Percentiles rank a stretch among this genome's conserved stretches.
Conservation (phyloP, 2,113 vertebrate genomes). For the Heterotilapia buettikoferi region DNA sequence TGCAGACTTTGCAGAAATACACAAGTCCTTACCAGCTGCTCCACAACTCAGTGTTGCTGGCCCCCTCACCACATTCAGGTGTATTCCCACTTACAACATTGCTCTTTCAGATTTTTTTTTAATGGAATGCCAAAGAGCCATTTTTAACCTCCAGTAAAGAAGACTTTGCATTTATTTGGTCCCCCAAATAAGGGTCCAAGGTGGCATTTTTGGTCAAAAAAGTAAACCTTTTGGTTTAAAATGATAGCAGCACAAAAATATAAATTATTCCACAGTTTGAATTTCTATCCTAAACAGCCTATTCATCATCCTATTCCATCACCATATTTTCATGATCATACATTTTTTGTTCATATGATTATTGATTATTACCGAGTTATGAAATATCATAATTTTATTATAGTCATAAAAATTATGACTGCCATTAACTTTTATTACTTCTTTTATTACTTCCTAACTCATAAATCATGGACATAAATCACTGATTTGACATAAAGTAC, state of each 20-base stretch:
- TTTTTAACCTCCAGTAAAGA: neutral
- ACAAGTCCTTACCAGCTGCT: neutral
- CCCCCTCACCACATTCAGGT: neutral
- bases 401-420: neutral
- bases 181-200: neutral
- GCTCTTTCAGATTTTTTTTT: neutral
- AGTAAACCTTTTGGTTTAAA: neutral
- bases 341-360: neutral
- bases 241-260: neutral
- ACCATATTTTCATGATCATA: neutral
- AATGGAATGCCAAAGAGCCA: neutral
- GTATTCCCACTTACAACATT: neutral
- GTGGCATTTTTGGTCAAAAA: neutral
- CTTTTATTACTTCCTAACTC: neutral
- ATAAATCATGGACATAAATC: neutral
- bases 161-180: neutral
- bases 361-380: neutral
- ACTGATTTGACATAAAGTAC: neutral
- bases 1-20: neutral
- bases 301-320: neutral
- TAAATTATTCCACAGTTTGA: neutral
- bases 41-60: neutral
- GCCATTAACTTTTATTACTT: accelerated
- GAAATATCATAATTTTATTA: neutral
- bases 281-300: neutral